Evolutionary conservation across 2,888 invertebrate genomes (phyloP).

Genomic region (Drosophila paramelanica): DNA sequence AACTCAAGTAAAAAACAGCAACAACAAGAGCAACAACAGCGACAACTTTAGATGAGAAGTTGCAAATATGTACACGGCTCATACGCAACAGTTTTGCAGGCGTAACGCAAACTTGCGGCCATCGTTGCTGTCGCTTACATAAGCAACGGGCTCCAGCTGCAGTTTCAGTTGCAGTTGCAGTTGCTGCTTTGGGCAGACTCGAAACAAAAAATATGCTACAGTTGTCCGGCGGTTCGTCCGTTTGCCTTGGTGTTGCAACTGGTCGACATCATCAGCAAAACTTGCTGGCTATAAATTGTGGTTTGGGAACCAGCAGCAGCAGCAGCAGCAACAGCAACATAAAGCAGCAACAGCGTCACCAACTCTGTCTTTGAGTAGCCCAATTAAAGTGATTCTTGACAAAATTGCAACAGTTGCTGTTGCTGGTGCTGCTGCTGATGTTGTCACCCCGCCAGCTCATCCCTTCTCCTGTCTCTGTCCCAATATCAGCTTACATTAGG

Average conservation of each 20-base stretch:
- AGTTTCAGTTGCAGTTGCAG: constrained; percentile 50
- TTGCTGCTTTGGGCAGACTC: constrained; percentile 30
- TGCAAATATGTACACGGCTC: constrained; percentile 14
- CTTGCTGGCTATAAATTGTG: constrained; percentile 53
- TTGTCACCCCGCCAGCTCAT: constrained; percentile 4
- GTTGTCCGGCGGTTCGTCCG: constrained; percentile 30
- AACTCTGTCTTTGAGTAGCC: constrained; percentile 4
- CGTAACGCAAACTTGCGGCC: constrained; percentile 42
- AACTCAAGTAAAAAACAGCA: neutral
- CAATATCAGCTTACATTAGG: constrained; percentile 1
- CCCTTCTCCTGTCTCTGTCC: neutral
- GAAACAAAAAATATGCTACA: constrained; percentile 30
- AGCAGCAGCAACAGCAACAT: constrained; percentile 7
- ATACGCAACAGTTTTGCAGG: constrained; percentile 40
- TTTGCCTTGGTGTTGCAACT: constrained; percentile 67
- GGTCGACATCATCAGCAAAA: constrained; percentile 44
- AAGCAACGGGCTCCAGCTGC: constrained; percentile 64
- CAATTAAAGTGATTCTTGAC: constrained; percentile 25
- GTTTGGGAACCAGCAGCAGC: constrained; percentile 24
- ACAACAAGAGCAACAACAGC: constrained; percentile 8
- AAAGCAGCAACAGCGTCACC: constrained; percentile 2
- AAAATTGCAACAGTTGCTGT: constrained; percentile 1
- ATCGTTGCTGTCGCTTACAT: constrained; percentile 60
- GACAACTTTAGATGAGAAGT: constrained; percentile 37
- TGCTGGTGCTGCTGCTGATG: neutral